A percentile compares a stretch with the other conserved stretches of the same genome.
phyloP scores from a whole-genome alignment of 2,888 invertebrate species.

The Spilarctia lutea region DNA sequence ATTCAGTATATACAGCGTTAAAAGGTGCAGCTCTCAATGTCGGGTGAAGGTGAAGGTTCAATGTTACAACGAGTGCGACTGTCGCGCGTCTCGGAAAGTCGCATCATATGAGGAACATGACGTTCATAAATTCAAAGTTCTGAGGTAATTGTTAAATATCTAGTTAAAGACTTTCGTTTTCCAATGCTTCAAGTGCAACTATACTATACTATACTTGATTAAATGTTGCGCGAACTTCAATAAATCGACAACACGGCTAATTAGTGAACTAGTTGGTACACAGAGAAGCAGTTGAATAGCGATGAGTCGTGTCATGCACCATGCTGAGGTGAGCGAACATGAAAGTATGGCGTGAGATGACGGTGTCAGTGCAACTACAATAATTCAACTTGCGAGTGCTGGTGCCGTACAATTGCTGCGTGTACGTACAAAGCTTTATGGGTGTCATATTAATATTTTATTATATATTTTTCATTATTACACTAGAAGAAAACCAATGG shows the following conservation, averaged over 20 bases:
- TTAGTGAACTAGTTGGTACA: background rate
- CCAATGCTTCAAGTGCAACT: background rate
- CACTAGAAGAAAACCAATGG: background rate
- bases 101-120: background rate
- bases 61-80: background rate
- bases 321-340: slow-evolving; percentile 21
- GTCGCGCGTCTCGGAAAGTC: slow-evolving; percentile 14
- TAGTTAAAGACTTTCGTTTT: background rate
- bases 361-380: background rate
- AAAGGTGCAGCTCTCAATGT: background rate
- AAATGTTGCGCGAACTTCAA: background rate
- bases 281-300: background rate
- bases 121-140: background rate
- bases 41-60: slow-evolving; percentile 28
- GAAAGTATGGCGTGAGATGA: slow-evolving; percentile 23
- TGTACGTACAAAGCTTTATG: background rate
- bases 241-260: background rate
- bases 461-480: background rate
- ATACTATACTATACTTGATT: background rate
- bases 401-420: slow-evolving; percentile 3
- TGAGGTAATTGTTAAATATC: background rate
- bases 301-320: slow-evolving; percentile 5
- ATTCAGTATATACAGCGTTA: too few species aligned
- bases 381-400: background rate
- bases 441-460: background rate